Base-by-base conservation (phyloP, 1,140 invertebrate genomes). In the Drosophila obscura region DNA sequence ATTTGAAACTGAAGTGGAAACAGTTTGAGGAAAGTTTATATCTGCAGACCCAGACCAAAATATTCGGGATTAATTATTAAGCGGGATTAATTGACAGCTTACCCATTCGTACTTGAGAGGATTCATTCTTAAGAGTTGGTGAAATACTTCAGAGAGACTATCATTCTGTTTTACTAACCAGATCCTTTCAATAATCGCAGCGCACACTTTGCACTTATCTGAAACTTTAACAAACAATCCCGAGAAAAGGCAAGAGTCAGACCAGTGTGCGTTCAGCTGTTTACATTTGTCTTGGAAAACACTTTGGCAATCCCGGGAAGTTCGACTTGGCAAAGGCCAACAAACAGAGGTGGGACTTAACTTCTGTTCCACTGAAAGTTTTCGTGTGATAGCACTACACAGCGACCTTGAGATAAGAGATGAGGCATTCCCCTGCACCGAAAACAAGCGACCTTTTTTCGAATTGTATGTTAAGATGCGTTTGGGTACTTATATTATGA, bases 151-250 rank as follows among this genome's bases (percentile, higher is more conserved):
- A 13, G 35, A 39, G 11, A 4, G 11, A 9, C 8, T 31, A 3
- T 31, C 8, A 31, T 31, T 31, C 8, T 39, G 9, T 13, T 35
- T 43, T 4, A 2, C 16, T 31, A 50, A 44, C 46, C 28, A 69
- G 64, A 58, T 68, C 51, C 65, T 19, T 35, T 19, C 28, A 52
- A 65, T 69, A 69, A 15, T 13, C 26, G 8, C 31, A 43, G 19
- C 69, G 65, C 65, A 69, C 67, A 58, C 67, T 69, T 69, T 58
- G 49, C 67, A 69, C 64, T 69, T 69, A 57, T 22, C n/a, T 28
- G 44, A 69, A 69, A 64, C 67, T 58, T 71, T 69, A 35, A 52
- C 67, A 41, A 71, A 58, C 67, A 69, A 58, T 69, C 1, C 35
- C 68, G 69, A 69, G 51, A 51, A 71, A 69, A 69, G 49, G 48